Base-by-base conservation (phyloP, 2,888 invertebrate genomes). In the Cyclophora albipunctata region DNA sequence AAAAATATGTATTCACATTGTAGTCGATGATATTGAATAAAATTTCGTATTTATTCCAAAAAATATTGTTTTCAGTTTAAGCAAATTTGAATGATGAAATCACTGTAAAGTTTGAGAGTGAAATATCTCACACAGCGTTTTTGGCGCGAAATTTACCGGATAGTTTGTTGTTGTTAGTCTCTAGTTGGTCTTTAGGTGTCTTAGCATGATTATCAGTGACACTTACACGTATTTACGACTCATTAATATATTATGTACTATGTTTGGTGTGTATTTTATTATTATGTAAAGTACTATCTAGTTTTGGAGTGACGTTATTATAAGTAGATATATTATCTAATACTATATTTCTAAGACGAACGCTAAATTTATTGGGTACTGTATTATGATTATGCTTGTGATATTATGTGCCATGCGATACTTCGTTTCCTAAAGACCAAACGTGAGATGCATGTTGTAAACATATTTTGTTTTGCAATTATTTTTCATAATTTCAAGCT, bases 291-390 rank as follows among this genome's bases (percentile, higher is more conserved):
- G 49, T 45, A 53, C 48, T 54, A 50, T 50, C 53, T 58, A 57
- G 55, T 61, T 67, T 73, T 78, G 76, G 83, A 83, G 80, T 85
- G 84, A 77, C 73, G 73, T 77, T 70, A 74, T 62, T 75, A 72
- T 71, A 73, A 67, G 69, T 75, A 73, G 72, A 52, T 59, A 42
- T 20, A 42, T 43, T 37, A 37, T 5, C 51, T 62, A 67, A 64
- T 51, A 55, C 40, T 64, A 63, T 84, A 81, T 71, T 76, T 76
- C 76, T 84, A 84, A 84, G 84, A 69, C 62, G 66, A 76, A 73
- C 75, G 84, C 85, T 89, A 87, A 89, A 88, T 89, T 88, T 89
- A 89, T 89, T 89, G 88, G 88, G 88, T 86, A 79, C 79, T 81
- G 72, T 75, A 56, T 64, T 71, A 65, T 71, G 79, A 77, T 80